Evolutionary conservation across 2,113 vertebrate species (phyloP).

Genomic region (Python bivittatus): DNA sequence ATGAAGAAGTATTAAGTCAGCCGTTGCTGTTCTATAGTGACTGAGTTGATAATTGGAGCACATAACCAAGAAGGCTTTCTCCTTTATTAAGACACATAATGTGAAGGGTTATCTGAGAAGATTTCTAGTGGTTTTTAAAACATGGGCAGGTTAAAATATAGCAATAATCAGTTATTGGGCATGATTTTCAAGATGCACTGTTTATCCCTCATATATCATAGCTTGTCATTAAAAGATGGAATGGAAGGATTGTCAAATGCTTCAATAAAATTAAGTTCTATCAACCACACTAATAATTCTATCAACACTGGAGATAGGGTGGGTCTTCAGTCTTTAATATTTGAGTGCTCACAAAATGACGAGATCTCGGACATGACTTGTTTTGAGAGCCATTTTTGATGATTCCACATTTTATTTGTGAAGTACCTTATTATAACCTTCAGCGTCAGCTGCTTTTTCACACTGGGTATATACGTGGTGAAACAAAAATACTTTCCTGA

Average conservation of each 20-base stretch:
- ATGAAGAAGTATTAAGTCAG: too few relatives aligned
- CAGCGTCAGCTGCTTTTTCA: too few relatives aligned
- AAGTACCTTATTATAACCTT: not conserved
- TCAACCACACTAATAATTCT: not conserved
- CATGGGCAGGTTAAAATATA: too few relatives aligned
- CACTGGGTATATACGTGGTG: too few relatives aligned
- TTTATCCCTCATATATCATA: not conserved
- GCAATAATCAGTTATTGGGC: too few relatives aligned
- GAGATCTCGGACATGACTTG: not conserved
- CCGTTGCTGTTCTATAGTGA: too few relatives aligned
- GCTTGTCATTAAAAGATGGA: not conserved
- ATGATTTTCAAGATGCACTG: not conserved
- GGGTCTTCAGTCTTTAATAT: not conserved
- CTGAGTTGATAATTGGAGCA: too few relatives aligned
- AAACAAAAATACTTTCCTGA: too few relatives aligned
- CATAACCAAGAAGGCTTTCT: too few relatives aligned
- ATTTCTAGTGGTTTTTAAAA: too few relatives aligned
- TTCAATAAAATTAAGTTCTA: not conserved
- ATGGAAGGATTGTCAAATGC: not conserved
- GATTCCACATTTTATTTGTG: not conserved
- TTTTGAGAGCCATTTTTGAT: not conserved
- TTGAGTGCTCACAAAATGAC: not conserved
- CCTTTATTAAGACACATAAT: too few relatives aligned
- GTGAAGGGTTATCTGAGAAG: too few relatives aligned
- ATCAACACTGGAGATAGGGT: not conserved